These are phyloP conservation scores for Scaptomyza reducta DNA, from an alignment of 2,888 invertebrate genomes.

Conservation along the genomic window DNA sequence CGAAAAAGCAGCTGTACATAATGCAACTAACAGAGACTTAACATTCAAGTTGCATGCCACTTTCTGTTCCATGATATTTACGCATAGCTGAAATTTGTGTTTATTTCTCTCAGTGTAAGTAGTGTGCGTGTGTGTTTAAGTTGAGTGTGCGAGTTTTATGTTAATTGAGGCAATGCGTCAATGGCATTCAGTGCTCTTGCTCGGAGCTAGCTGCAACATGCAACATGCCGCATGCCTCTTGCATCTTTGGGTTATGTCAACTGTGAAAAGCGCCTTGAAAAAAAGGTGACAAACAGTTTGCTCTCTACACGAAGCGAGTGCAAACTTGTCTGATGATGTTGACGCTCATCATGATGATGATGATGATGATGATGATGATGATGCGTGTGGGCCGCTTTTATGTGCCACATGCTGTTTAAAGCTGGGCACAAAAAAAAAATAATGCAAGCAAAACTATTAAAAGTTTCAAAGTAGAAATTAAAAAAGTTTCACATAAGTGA, in stretches of 20 bases:
- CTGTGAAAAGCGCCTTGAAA: constrained; percentile 63
- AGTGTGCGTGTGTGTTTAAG: constrained; percentile 10
- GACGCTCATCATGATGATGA: not conserved
- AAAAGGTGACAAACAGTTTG: constrained; percentile 43
- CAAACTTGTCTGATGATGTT: constrained; percentile 1
- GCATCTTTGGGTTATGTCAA: constrained; percentile 69
- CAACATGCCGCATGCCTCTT: constrained; percentile 9
- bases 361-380: not conserved
- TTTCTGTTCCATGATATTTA: too few relatives aligned
- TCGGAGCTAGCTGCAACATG: constrained; percentile 19
- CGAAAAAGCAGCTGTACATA: not conserved
- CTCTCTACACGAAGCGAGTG: not conserved
- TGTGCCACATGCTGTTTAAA: constrained; percentile 34
- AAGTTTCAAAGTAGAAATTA: constrained; percentile 40
- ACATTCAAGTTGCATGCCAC: too few relatives aligned
- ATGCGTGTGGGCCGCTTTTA: constrained; percentile 42
- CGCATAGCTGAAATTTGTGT: not conserved
- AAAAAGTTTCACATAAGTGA: constrained; percentile 35
- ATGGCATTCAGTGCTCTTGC: constrained; percentile 55
- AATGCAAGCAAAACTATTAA: constrained; percentile 25
- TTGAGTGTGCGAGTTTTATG: constrained; percentile 63
- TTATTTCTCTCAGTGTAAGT: constrained; percentile 6
- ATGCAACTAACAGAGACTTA: too few relatives aligned
- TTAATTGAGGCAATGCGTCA: constrained; percentile 79
- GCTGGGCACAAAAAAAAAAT: constrained; percentile 17